A percentile compares a stretch with the other conserved stretches of the same genome.
Evolutionary conservation across 2,113 vertebrate species (phyloP).

Genomic region (Cervus canadensis): DNA sequence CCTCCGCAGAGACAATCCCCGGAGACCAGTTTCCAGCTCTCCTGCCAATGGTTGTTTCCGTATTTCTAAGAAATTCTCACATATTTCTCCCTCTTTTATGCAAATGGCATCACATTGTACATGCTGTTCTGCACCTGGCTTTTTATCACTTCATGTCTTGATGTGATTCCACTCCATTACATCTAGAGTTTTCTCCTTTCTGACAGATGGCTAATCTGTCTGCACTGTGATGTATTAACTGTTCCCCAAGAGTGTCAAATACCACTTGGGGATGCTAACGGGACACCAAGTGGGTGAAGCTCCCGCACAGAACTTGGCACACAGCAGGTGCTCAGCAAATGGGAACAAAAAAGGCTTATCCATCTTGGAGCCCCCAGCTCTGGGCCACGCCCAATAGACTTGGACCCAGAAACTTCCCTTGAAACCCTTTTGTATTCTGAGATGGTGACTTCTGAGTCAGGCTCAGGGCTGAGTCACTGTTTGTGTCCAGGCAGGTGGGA

Average conservation of each 20-base stretch:
- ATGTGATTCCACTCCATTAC: neutral
- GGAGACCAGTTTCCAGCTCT: neutral
- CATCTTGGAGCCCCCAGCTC: neutral
- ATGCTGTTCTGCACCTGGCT: neutral
- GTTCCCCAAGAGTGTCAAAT: neutral
- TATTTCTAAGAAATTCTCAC: neutral
- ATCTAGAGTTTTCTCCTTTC: neutral
- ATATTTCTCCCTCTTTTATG: neutral
- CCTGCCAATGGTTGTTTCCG: neutral
- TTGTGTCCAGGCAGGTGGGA: neutral
- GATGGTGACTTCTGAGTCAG: neutral
- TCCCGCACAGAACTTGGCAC: too few relatives aligned
- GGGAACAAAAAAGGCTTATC: neutral
- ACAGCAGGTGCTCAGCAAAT: neutral
- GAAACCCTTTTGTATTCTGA: neutral
- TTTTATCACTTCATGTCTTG: neutral
- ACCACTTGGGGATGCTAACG: neutral
- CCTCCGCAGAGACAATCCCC: neutral
- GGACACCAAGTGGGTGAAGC: neutral
- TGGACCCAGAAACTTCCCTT: neutral
- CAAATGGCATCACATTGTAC: neutral
- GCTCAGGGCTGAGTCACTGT: neutral
- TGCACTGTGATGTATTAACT: neutral
- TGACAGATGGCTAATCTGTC: neutral
- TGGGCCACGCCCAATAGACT: neutral